phyloP scores from a whole-genome alignment of 2,797 vertebrate genomes.

The Ammospiza maritima region DNA sequence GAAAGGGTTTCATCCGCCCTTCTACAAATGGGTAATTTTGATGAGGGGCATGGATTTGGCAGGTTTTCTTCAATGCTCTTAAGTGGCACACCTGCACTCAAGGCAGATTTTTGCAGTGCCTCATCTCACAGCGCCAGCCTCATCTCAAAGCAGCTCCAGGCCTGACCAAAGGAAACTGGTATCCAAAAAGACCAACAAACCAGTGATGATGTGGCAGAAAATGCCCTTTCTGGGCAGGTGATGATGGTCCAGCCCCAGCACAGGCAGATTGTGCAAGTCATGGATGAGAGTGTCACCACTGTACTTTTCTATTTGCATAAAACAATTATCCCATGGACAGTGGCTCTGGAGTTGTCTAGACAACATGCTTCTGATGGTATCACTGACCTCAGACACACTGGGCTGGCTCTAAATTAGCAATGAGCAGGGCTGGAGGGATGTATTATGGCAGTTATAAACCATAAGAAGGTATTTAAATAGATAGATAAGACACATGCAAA shows the following conservation, averaged over 20 bases:
- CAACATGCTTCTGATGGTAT: conserved; percentile 90
- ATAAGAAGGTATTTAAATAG: conserved; percentile 96
- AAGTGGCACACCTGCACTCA: rapidly evolving
- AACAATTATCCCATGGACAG: conserved; percentile 87
- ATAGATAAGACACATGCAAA: conserved; percentile 93
- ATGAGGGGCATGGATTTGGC: background rate
- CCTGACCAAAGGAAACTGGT: background rate
- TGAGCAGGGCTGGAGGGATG: conserved; percentile 87
- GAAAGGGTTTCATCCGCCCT: background rate
- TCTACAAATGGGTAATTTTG: background rate
- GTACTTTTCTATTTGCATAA: conserved; percentile 88
- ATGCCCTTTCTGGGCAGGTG: background rate
- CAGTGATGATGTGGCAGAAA: background rate
- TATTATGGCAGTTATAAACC: conserved; percentile 92
- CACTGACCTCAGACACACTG: conserved; percentile 87
- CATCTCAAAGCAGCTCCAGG: background rate
- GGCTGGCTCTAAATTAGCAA: conserved; percentile 94
- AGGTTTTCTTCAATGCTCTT: background rate
- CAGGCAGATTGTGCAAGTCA: conserved; percentile 78
- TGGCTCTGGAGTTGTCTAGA: conserved; percentile 91
- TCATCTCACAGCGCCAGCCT: background rate
- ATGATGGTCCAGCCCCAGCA: conserved; percentile 13
- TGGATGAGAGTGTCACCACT: conserved; percentile 80
- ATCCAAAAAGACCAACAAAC: background rate
- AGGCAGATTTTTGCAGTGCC: background rate